Evolutionary conservation across 1,140 invertebrate species (phyloP).

Genomic region (Aphaenogaster ashmeadi): DNA sequence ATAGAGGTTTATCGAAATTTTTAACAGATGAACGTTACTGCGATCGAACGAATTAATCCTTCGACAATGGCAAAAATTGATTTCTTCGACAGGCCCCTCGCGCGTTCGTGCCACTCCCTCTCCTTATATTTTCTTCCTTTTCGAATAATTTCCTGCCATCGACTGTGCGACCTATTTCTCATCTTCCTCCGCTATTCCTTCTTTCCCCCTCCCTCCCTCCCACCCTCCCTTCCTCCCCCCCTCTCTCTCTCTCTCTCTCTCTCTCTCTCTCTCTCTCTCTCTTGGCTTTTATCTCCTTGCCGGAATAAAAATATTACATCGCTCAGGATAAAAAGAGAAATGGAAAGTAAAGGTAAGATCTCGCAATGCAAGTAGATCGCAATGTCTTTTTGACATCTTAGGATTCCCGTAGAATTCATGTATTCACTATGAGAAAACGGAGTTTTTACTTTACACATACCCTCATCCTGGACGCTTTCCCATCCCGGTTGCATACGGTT

Average conservation of each 20-base stretch:
- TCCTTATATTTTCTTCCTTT: slow-evolving; percentile 48
- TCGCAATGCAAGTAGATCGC: slow-evolving; percentile 26
- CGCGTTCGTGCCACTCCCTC: not conserved
- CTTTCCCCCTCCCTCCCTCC: not conserved
- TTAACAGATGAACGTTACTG: not conserved
- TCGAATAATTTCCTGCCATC: slow-evolving; percentile 60
- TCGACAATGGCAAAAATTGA: slow-evolving; percentile 44
- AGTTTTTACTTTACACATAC: slow-evolving; percentile 24
- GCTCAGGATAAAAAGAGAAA: not conserved
- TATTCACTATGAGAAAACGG: slow-evolving; percentile 42
- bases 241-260: not conserved
- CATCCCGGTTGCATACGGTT: not conserved
- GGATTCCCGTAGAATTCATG: slow-evolving; percentile 21
- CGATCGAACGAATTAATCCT: slow-evolving; percentile 29
- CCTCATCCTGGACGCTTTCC: not conserved
- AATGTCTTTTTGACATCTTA: slow-evolving; percentile 47
- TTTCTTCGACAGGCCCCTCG: slow-evolving; percentile 45
- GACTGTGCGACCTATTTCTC: slow-evolving; percentile 52
- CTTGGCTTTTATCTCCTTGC: not conserved
- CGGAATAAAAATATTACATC: slow-evolving; percentile 37
- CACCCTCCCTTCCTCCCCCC: not conserved
- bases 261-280: slow-evolving; percentile 2
- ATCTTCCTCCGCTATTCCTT: slow-evolving; percentile 26
- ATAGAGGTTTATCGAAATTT: slow-evolving; percentile 26
- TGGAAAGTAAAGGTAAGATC: slow-evolving; percentile 18